Evolutionary conservation across 2,113 vertebrate species (phyloP).

Genomic region (Heliornis fulica): DNA sequence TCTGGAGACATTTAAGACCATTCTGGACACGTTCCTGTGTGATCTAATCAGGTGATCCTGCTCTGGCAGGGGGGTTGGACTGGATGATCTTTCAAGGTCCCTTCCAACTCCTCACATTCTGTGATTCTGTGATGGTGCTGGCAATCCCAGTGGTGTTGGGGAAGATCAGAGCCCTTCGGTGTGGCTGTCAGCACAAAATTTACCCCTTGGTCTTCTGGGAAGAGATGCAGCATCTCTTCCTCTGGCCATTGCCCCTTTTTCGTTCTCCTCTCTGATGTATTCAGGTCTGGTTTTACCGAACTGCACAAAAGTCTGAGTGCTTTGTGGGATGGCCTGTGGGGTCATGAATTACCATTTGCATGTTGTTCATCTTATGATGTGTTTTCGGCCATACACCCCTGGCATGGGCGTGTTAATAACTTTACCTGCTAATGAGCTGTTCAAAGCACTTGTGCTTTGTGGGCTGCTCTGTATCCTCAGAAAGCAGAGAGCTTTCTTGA

Average conservation of each 20-base stretch:
- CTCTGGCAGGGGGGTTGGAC: too few species aligned
- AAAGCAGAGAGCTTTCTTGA: neutral
- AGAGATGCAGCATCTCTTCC: neutral
- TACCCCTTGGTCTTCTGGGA: neutral
- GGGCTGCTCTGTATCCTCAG: neutral
- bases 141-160: neutral
- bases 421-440: neutral
- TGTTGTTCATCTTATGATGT: neutral
- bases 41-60: too few species aligned
- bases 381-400: neutral
- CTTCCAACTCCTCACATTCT: too few species aligned
- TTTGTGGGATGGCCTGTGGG: neutral
- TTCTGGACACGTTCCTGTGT: too few species aligned
- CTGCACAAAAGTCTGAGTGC: neutral
- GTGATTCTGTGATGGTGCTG: too few species aligned
- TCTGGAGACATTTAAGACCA: too few species aligned
- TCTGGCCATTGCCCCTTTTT: neutral
- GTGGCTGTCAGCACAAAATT: neutral
- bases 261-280: neutral
- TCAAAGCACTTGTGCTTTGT: neutral
- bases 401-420: neutral
- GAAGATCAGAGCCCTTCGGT: neutral
- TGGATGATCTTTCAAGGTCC: too few species aligned
- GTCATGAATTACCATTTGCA: fast-evolving
- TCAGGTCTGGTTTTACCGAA: neutral